phyloP scores from a whole-genome alignment of 2,113 vertebrate species.

The Lipophrys pholis region DNA sequence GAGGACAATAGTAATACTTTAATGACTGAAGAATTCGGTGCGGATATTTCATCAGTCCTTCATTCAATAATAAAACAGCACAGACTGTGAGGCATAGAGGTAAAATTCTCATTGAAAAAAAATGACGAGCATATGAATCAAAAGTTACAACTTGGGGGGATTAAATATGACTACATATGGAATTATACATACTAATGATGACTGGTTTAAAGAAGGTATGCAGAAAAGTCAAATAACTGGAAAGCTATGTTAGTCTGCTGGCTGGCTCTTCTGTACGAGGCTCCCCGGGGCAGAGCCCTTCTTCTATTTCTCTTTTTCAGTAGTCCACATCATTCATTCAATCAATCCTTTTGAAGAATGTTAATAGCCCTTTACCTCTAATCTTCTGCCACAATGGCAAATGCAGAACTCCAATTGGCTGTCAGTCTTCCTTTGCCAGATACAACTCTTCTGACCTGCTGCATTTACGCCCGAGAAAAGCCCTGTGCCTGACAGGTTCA shows the following conservation, averaged over 20 bases:
- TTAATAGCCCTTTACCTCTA: slow-evolving; percentile 3
- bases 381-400: background rate
- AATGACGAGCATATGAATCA: background rate
- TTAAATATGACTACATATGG: background rate
- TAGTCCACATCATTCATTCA: background rate
- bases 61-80: background rate
- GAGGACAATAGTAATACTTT: slow-evolving; percentile 2
- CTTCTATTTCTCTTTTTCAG: background rate
- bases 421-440: slow-evolving; percentile 21
- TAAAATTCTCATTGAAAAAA: background rate
- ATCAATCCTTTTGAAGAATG: slow-evolving; percentile 1
- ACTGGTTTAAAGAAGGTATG: background rate
- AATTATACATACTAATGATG: background rate
- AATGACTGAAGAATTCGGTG: slow-evolving; percentile 6
- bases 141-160: background rate
- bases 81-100: background rate
- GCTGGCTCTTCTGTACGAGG: slow-evolving; percentile 3
- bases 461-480: background rate
- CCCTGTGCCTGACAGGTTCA: background rate
- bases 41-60: background rate
- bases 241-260: background rate
- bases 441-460: slow-evolving; percentile 3
- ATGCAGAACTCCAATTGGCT: slow-evolving; percentile 14
- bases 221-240: background rate
- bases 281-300: background rate